These are phyloP conservation scores for Parnassius mnemosyne DNA, from an alignment of 2,888 invertebrate species.

Conservation along the genomic window DNA sequence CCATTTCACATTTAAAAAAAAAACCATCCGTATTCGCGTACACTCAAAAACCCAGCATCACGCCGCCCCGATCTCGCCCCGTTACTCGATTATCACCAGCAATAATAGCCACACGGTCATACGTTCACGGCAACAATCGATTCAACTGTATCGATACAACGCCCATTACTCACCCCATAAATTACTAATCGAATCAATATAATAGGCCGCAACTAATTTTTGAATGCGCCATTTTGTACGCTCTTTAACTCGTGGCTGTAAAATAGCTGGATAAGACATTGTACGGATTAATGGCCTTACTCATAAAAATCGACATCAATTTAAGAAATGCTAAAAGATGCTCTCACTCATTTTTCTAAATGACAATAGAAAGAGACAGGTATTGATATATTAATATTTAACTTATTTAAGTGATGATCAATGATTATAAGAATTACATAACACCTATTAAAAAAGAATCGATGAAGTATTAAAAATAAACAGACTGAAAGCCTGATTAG, in stretches of 20 bases:
- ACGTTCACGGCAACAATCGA: conserved; percentile 57
- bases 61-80: conserved; percentile 33
- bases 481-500: conserved; percentile 4
- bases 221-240: conserved; percentile 65
- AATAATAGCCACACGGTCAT: conserved; percentile 49
- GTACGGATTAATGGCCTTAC: not conserved
- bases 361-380: no score
- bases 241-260: conserved; percentile 45
- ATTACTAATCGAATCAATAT: conserved; percentile 74
- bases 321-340: no score
- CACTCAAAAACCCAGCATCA: not conserved
- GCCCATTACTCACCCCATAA: conserved; percentile 74
- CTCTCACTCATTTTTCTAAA: no score
- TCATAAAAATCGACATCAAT: no score
- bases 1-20: no score
- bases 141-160: conserved; percentile 58
- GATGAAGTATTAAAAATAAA: conserved; percentile 12
- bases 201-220: conserved; percentile 73
- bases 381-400: no score
- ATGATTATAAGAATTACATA: not conserved
- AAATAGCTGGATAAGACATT: conserved; percentile 42
- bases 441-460: conserved; percentile 7
- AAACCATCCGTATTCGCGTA: not conserved
- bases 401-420: no score
- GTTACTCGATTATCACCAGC: conserved; percentile 60